A percentile compares a stretch with the other conserved stretches of the same genome.
These are phyloP conservation scores for Pinctada fucata DNA, from an alignment of 2,888 invertebrate genomes.

Conservation along the genomic window DNA sequence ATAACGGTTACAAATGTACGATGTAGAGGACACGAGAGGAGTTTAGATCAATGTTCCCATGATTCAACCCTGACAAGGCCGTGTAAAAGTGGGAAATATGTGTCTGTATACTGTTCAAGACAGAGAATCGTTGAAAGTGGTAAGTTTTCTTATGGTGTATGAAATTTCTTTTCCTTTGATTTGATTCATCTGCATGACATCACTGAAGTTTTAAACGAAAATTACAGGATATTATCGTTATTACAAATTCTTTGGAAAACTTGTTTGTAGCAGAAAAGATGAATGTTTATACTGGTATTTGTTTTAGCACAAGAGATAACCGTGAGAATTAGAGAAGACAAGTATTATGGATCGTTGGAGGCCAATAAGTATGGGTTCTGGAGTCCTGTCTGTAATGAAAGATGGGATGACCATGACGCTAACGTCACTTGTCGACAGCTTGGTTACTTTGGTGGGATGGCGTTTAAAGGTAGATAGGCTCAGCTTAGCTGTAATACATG, in stretches of 20 bases:
- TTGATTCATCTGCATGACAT: too few relatives aligned
- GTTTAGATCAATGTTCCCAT: slow-evolving; percentile 51
- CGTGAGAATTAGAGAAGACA: slow-evolving; percentile 43
- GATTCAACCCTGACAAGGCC: slow-evolving; percentile 17
- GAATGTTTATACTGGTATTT: neutral
- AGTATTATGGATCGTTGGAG: slow-evolving; percentile 82
- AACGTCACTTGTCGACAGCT: slow-evolving; percentile 59
- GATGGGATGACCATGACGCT: slow-evolving; percentile 65
- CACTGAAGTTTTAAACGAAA: too few relatives aligned
- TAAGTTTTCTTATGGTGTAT: slow-evolving; percentile 28
- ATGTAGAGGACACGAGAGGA: slow-evolving; percentile 55
- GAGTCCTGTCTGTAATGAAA: slow-evolving; percentile 80
- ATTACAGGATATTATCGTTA: too few relatives aligned
- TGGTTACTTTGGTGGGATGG: slow-evolving; percentile 53
- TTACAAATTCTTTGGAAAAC: too few relatives aligned
- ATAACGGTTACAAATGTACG: slow-evolving; percentile 52
- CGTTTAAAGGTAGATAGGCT: slow-evolving; percentile 44
- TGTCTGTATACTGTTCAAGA: slow-evolving; percentile 56
- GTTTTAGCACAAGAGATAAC: slow-evolving; percentile 41
- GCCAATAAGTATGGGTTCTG: slow-evolving; percentile 84
- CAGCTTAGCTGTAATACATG: too few relatives aligned
- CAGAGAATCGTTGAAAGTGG: slow-evolving; percentile 40
- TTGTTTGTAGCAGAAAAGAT: too few relatives aligned
- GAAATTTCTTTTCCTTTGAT: neutral
- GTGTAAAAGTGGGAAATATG: slow-evolving; percentile 51